Conservation (phyloP, 2,113 vertebrate species). For the Odocoileus hemionus region DNA sequence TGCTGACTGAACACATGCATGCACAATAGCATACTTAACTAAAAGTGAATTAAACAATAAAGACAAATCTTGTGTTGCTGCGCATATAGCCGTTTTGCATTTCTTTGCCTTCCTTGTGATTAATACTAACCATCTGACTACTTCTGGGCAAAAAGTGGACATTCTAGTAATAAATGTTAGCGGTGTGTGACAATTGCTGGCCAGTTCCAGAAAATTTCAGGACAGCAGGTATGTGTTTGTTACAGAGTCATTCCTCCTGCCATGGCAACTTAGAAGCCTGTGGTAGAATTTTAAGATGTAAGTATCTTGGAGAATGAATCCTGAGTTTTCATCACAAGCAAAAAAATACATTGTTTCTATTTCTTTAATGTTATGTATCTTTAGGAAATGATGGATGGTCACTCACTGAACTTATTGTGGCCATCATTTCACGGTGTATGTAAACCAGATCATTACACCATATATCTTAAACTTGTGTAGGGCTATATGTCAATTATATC, state of each 20-base stretch:
- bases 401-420: not conserved
- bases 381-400: not conserved
- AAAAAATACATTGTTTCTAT: not conserved
- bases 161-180: not conserved
- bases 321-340: not conserved
- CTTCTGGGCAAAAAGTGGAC: not conserved
- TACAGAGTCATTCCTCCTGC: not conserved
- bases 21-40: no score
- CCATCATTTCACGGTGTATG: not conserved
- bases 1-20: no score
- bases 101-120: not conserved
- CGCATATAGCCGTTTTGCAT: not conserved
- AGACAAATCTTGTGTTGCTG: not conserved
- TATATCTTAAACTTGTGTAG: not conserved
- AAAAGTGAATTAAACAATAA: not conserved
- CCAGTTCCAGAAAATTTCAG: not conserved
- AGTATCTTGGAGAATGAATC: not conserved
- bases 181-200: not conserved
- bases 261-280: not conserved
- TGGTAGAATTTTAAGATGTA: not conserved
- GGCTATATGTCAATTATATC: not conserved
- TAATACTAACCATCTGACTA: not conserved
- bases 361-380: not conserved
- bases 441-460: not conserved
- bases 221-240: not conserved